Evolutionary conservation across 2,888 invertebrate species (phyloP).

Genomic region (Troglohyphantes excavatus): DNA sequence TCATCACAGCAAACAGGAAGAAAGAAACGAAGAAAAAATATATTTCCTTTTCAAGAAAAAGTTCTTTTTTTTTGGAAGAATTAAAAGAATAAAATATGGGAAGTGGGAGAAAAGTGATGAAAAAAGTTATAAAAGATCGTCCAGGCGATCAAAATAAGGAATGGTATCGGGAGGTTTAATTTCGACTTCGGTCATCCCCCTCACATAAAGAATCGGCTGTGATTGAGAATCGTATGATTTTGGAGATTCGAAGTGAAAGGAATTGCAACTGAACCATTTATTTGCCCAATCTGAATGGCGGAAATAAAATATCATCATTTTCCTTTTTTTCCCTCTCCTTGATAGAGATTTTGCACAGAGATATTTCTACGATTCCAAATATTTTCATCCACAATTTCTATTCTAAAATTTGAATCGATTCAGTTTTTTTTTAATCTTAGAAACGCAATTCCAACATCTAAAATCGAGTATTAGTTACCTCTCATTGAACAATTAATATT

Average conservation of each 20-base stretch:
- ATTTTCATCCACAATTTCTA: no score
- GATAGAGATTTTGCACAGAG: no score
- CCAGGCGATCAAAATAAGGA: slow-evolving; percentile 35
- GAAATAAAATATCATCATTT: no score
- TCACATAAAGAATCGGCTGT: background rate
- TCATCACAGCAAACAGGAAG: slow-evolving; percentile 33
- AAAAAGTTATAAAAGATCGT: slow-evolving; percentile 11
- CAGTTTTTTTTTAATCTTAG: no score
- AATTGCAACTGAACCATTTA: background rate
- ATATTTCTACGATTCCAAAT: no score
- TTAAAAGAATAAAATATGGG: slow-evolving; percentile 43
- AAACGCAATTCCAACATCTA: no score
- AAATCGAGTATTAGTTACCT: no score
- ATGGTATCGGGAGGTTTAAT: slow-evolving; percentile 18
- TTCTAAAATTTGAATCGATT: no score
- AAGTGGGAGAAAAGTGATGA: background rate
- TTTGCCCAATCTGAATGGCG: background rate
- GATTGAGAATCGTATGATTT: background rate
- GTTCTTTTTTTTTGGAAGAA: slow-evolving; percentile 28
- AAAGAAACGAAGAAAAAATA: background rate
- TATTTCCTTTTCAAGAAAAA: background rate
- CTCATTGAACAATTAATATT: no score
- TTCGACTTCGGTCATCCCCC: slow-evolving; percentile 8
- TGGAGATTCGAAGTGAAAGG: background rate
- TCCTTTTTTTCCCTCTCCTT: no score